phyloP scores from a whole-genome alignment of 2,888 invertebrate genomes.

The Dicyrtoma fusca region DNA sequence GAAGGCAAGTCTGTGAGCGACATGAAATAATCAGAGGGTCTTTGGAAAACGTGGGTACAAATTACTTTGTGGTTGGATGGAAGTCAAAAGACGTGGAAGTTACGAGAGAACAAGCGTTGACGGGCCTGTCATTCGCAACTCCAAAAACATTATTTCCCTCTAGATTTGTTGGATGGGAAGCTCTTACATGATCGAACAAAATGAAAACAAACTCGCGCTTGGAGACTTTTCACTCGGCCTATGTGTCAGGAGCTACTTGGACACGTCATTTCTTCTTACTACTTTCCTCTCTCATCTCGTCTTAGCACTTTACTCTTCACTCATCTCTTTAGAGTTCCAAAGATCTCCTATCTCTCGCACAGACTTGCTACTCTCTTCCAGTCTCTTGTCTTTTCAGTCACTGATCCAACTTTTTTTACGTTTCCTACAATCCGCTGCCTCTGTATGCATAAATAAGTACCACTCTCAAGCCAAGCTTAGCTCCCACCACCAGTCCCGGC shows the following conservation, averaged over 20 bases:
- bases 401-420: not conserved
- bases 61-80: conserved; percentile 57
- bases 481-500: not conserved
- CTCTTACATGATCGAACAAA: conserved; percentile 35
- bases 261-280: conserved; percentile 29
- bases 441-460: conserved; percentile 31
- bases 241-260: conserved; percentile 33
- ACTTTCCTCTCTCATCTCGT: conserved; percentile 25
- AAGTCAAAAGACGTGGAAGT: conserved; percentile 56
- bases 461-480: not conserved
- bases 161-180: conserved; percentile 26
- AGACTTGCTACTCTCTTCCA: not conserved
- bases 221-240: conserved; percentile 41
- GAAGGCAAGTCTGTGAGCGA: conserved; percentile 52
- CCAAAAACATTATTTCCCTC: conserved; percentile 38
- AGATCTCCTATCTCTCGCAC: conserved; percentile 15
- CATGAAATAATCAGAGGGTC: conserved; percentile 51
- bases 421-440: not conserved
- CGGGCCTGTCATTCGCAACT: conserved; percentile 42
- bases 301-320: conserved; percentile 14
- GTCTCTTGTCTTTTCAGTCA: conserved; percentile 5
- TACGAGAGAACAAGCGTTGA: conserved; percentile 35
- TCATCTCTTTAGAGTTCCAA: conserved; percentile 7
- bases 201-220: conserved; percentile 40
- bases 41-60: conserved; percentile 51